Evolutionary conservation across 2,888 invertebrate genomes (phyloP).

Genomic region (Cerastis rubricosa): DNA sequence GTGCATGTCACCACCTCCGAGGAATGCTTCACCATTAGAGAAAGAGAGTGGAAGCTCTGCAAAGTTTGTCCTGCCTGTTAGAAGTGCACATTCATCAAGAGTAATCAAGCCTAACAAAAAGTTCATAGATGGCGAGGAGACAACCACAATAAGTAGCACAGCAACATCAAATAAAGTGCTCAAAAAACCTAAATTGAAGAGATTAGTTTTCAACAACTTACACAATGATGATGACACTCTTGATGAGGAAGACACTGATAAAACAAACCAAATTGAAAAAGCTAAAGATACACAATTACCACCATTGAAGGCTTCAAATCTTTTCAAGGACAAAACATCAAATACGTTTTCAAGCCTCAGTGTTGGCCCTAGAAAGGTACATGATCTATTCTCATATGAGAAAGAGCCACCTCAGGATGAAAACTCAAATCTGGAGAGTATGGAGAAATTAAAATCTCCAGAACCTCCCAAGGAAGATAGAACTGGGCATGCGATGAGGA

Average conservation of each 20-base stretch:
- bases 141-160: slow-evolving; percentile 74
- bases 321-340: slow-evolving; percentile 87
- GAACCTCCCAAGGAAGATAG: slow-evolving; percentile 84
- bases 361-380: slow-evolving; percentile 78
- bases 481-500: slow-evolving; percentile 87
- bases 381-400: slow-evolving; percentile 86
- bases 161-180: slow-evolving; percentile 84
- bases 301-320: slow-evolving; percentile 78
- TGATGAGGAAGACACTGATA: slow-evolving; percentile 80
- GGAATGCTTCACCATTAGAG: slow-evolving; percentile 83
- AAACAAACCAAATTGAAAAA: slow-evolving; percentile 80
- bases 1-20: slow-evolving; percentile 87
- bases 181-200: slow-evolving; percentile 88
- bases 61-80: slow-evolving; percentile 94
- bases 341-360: slow-evolving; percentile 84
- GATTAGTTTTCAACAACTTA: slow-evolving; percentile 86
- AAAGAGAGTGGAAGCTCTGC: slow-evolving; percentile 80
- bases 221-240: slow-evolving; percentile 80
- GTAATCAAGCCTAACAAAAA: slow-evolving; percentile 97
- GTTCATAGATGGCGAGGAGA: slow-evolving; percentile 93
- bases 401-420: slow-evolving; percentile 86
- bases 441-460: slow-evolving; percentile 79
- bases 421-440: slow-evolving; percentile 82
- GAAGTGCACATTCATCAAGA: slow-evolving; percentile 96
- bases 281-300: slow-evolving; percentile 78